Conservation (phyloP, 2,888 invertebrate species). For the Mythimna ferrago region DNA sequence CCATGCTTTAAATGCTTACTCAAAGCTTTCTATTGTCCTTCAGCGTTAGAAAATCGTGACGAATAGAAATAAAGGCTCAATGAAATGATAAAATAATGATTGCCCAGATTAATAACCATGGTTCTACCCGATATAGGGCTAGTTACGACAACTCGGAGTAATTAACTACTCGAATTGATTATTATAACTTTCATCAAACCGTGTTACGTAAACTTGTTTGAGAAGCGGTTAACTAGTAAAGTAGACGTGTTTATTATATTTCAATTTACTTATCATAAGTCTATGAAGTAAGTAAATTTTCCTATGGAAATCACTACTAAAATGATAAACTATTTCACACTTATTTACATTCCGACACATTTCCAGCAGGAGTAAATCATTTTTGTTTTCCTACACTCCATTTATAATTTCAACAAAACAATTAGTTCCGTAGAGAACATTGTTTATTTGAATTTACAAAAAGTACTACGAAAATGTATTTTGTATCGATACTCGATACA, state of each 20-base stretch:
- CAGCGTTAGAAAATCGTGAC: conserved; percentile 23
- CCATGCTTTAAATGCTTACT: conserved; percentile 3
- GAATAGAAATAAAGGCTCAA: conserved; percentile 15
- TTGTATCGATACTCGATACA: conserved; percentile 24
- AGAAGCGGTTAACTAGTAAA: conserved; percentile 20
- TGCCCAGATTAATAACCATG: conserved; percentile 11
- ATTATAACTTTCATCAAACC: conserved; percentile 41
- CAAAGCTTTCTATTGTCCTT: conserved; percentile 39
- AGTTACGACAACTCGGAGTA: conserved; percentile 37
- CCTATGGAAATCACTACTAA: background rate
- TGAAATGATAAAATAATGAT: conserved; percentile 12
- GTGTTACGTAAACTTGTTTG: conserved; percentile 33
- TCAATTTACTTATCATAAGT: conserved; percentile 1
- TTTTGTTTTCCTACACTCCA: background rate
- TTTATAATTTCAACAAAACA: background rate
- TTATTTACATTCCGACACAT: background rate
- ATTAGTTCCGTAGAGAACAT: too few relatives aligned
- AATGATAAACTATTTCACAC: background rate
- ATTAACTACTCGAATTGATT: conserved; percentile 43
- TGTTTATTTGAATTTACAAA: background rate
- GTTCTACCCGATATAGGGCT: conserved; percentile 14
- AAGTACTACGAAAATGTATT: background rate
- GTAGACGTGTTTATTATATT: conserved; percentile 18
- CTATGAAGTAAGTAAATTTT: too few relatives aligned
- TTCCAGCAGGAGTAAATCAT: background rate